Percentiles rank a stretch among this genome's conserved stretches.
phyloP scores from a whole-genome alignment of 2,888 invertebrate genomes.

The Halocaridina rubra region DNA sequence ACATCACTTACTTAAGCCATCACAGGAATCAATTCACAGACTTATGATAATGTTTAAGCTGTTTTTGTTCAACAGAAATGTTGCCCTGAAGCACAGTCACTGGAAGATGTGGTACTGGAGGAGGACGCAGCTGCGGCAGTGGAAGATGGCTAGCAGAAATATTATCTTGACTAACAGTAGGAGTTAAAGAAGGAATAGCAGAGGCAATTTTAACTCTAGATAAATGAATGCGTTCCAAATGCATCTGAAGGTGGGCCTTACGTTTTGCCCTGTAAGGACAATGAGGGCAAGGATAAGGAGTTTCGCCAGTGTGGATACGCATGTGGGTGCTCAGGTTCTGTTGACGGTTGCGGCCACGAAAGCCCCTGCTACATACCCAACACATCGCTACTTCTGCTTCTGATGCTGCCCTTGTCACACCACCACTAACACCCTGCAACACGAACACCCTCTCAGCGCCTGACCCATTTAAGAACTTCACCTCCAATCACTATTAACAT shows the following conservation, averaged over 20 bases:
- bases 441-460: slow-evolving; percentile 52
- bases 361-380: slow-evolving; percentile 55
- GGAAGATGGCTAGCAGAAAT: slow-evolving; percentile 14
- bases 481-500: neutral
- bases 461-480: neutral
- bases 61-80: too few relatives aligned
- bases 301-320: slow-evolving; percentile 62
- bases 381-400: slow-evolving; percentile 41
- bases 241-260: slow-evolving; percentile 59
- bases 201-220: neutral
- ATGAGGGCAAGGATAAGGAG: slow-evolving; percentile 59
- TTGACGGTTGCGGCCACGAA: slow-evolving; percentile 60
- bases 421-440: slow-evolving; percentile 39
- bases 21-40: too few relatives aligned
- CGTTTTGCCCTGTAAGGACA: slow-evolving; percentile 61
- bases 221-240: slow-evolving; percentile 49
- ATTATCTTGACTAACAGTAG: slow-evolving; percentile 25
- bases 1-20: too few relatives aligned
- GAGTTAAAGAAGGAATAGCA: neutral
- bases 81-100: too few relatives aligned
- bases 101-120: too few relatives aligned
- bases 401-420: slow-evolving; percentile 27
- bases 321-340: slow-evolving; percentile 62
- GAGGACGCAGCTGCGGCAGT: slow-evolving; percentile 9
- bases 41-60: too few relatives aligned